A percentile compares a stretch with the other conserved stretches of the same genome.
These are phyloP conservation scores for Rosalia funebris DNA, from an alignment of 2,888 invertebrate genomes.

Conservation along the genomic window DNA sequence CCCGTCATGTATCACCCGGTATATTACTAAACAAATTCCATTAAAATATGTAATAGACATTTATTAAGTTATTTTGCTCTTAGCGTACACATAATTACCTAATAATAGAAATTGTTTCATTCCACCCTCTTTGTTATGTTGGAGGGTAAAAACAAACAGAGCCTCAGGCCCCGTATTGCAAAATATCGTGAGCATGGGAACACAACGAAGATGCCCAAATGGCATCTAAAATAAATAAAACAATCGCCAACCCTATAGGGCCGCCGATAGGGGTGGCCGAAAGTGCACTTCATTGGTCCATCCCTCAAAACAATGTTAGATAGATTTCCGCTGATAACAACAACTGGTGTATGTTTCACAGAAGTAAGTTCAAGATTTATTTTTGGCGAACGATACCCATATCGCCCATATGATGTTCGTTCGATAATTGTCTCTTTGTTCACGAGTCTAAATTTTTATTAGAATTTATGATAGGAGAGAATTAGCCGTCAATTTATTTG, in stretches of 20 bases:
- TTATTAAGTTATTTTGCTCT: neutral
- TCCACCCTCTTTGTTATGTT: constrained; percentile 30
- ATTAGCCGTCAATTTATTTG: neutral
- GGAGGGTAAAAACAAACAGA: constrained; percentile 48
- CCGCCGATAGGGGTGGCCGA: constrained; percentile 20
- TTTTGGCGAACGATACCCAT: constrained; percentile 26
- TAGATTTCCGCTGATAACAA: constrained; percentile 17
- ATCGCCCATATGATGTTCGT: constrained; percentile 25
- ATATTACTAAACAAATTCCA: no score
- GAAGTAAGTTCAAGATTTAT: constrained; percentile 11
- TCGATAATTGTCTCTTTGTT: constrained; percentile 14
- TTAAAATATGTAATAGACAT: no score
- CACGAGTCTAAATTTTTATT: constrained; percentile 5
- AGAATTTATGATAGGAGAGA: constrained; percentile 9
- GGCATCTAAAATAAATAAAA: constrained; percentile 29
- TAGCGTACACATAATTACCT: constrained; percentile 4
- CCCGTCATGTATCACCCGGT: no score
- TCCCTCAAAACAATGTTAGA: constrained; percentile 23
- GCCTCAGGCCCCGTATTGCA: constrained; percentile 40
- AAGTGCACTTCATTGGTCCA: constrained; percentile 17
- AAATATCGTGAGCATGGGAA: constrained; percentile 55
- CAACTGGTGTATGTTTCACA: constrained; percentile 11
- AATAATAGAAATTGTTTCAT: constrained; percentile 7
- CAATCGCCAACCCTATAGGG: constrained; percentile 25
- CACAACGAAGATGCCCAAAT: constrained; percentile 10